These are phyloP conservation scores for Leptobrachium leishanense DNA, from an alignment of 2,113 vertebrate species.

Conservation along the genomic window DNA sequence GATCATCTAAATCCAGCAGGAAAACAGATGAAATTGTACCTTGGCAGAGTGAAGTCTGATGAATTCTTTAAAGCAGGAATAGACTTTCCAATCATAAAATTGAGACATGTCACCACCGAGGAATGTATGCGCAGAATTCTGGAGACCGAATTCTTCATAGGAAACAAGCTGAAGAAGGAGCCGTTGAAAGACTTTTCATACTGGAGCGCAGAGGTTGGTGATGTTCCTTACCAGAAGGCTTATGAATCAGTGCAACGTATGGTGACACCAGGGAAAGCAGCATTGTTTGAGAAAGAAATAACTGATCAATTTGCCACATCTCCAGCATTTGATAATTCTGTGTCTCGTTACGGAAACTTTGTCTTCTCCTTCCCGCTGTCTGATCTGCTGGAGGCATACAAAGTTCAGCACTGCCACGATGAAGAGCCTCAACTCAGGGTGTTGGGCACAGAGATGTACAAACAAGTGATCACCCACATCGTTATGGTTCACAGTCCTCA, in stretches of 20 bases:
- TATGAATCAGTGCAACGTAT: neutral
- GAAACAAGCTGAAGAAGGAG: neutral
- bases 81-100: neutral
- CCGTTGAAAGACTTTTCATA: neutral
- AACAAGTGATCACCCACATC: slow-evolving; percentile 15
- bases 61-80: neutral
- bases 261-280: no score
- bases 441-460: slow-evolving; percentile 21
- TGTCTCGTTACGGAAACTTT: slow-evolving; percentile 16
- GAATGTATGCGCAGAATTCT: neutral
- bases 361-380: slow-evolving; percentile 21
- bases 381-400: neutral
- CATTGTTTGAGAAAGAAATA: neutral
- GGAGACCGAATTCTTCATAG: neutral
- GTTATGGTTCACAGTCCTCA: slow-evolving; percentile 21
- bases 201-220: neutral
- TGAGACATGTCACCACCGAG: neutral
- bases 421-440: slow-evolving; percentile 18
- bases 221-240: neutral
- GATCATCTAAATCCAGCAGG: neutral
- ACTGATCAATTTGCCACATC: slow-evolving; percentile 1
- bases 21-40: neutral
- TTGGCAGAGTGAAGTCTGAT: neutral
- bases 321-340: neutral
- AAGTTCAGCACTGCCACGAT: neutral